Evolutionary conservation across 2,113 vertebrate genomes (phyloP).

Genomic region (Aleadryas rufinucha): DNA sequence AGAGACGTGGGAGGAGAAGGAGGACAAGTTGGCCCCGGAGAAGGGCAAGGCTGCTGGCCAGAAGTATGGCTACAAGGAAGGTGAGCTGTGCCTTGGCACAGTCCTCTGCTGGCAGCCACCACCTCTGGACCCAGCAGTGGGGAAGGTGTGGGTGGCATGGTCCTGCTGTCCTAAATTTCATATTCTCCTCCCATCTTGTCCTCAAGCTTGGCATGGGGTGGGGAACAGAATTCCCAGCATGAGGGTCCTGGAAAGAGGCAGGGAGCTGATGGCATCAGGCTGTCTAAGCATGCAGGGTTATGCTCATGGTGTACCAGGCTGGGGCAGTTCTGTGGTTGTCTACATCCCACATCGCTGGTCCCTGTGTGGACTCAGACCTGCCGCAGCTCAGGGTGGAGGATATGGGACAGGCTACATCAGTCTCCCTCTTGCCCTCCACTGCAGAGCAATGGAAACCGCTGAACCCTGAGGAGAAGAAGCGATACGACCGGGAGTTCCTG

Average conservation of each 20-base stretch:
- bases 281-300: neutral
- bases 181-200: neutral
- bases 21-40: constrained; percentile 90
- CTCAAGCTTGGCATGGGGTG: neutral
- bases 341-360: accelerated
- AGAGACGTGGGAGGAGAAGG: constrained; percentile 95
- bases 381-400: neutral
- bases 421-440: neutral
- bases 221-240: neutral
- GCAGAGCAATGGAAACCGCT: constrained; percentile 94
- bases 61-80: constrained; percentile 95
- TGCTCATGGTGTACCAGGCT: neutral
- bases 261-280: neutral
- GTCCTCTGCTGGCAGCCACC: neutral
- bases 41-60: constrained; percentile 86
- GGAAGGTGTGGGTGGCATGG: neutral
- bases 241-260: neutral
- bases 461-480: constrained; percentile 92
- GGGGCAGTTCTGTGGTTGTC: neutral
- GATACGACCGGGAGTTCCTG: constrained; percentile 92
- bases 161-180: neutral
- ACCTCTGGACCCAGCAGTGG: neutral
- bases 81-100: constrained; percentile 63
- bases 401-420: neutral
- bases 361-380: neutral